These are phyloP conservation scores for Disparrhopalites patrizii DNA, from an alignment of 2,888 invertebrate genomes.

Conservation along the genomic window DNA sequence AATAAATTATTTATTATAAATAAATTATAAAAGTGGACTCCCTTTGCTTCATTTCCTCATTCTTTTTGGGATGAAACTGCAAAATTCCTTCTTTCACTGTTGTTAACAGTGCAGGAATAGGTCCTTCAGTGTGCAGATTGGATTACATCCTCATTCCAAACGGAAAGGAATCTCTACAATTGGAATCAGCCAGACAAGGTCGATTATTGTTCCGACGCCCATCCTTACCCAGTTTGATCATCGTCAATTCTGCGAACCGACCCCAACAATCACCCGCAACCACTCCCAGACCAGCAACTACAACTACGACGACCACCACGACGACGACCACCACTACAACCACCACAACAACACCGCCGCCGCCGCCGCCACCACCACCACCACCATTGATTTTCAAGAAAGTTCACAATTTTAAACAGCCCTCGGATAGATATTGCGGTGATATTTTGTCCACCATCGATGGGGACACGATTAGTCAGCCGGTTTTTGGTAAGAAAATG, in stretches of 20 bases:
- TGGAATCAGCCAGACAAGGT: constrained; percentile 10
- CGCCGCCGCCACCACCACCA: neutral
- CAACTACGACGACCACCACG: neutral
- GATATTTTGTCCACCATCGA: constrained; percentile 38
- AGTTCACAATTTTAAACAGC: constrained; percentile 20
- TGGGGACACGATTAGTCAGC: constrained; percentile 34
- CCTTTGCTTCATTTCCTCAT: neutral
- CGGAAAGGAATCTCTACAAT: constrained; percentile 26
- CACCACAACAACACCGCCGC: neutral
- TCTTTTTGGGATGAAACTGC: neutral
- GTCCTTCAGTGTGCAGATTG: constrained; percentile 36
- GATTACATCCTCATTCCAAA: constrained; percentile 45
- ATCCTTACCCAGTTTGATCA: constrained; percentile 10
- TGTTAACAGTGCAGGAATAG: constrained; percentile 39
- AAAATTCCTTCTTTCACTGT: no score
- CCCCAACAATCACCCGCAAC: constrained; percentile 13
- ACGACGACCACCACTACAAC: constrained; percentile 8
- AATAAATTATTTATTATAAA: no score
- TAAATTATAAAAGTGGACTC: no score
- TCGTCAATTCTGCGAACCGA: constrained; percentile 3
- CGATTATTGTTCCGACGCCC: constrained; percentile 38
- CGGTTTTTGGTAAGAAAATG: constrained; percentile 39
- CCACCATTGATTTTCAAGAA: neutral
- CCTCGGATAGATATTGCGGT: constrained; percentile 43
- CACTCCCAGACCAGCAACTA: neutral